A percentile compares a stretch with the other conserved stretches of the same genome.
Evolutionary conservation across 2,113 vertebrate species (phyloP).

Genomic region (Cinclus cinclus): DNA sequence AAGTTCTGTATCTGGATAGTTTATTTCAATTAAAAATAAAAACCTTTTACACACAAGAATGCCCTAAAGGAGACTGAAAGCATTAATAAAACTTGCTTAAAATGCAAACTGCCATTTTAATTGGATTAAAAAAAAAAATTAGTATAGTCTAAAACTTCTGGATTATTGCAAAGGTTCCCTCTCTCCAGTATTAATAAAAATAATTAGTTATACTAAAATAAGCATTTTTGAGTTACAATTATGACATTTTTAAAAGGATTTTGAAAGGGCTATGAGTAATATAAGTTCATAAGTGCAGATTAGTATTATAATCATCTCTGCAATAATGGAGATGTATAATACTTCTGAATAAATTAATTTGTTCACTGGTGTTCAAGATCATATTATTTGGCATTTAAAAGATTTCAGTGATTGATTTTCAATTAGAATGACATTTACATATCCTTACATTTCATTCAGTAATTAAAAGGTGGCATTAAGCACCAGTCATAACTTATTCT

Average conservation of each 20-base stretch:
- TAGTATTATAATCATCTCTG: not conserved
- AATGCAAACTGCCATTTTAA: not conserved
- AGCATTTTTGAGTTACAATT: not conserved
- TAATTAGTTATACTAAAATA: not conserved
- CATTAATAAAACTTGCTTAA: not conserved
- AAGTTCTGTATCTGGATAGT: not conserved
- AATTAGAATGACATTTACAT: conserved; percentile 22
- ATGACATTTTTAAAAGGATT: not conserved
- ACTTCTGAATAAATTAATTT: conserved; percentile 23
- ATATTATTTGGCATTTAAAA: conserved; percentile 7
- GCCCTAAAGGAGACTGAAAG: not conserved
- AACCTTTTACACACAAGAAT: not conserved
- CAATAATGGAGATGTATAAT: not conserved
- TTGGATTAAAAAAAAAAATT: not conserved
- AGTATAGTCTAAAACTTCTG: not conserved
- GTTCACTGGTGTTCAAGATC: not conserved
- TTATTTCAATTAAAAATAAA: not conserved
- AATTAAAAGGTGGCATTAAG: conserved; percentile 10
- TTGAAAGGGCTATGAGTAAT: not conserved
- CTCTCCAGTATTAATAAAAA: not conserved
- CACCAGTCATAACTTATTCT: not conserved
- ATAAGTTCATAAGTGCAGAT: not conserved
- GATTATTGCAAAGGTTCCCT: not conserved
- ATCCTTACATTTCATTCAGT: not conserved
- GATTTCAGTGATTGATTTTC: not conserved